These are phyloP conservation scores for Lepidurus packardi DNA, from an alignment of 1,140 invertebrate species.

Conservation along the genomic window DNA sequence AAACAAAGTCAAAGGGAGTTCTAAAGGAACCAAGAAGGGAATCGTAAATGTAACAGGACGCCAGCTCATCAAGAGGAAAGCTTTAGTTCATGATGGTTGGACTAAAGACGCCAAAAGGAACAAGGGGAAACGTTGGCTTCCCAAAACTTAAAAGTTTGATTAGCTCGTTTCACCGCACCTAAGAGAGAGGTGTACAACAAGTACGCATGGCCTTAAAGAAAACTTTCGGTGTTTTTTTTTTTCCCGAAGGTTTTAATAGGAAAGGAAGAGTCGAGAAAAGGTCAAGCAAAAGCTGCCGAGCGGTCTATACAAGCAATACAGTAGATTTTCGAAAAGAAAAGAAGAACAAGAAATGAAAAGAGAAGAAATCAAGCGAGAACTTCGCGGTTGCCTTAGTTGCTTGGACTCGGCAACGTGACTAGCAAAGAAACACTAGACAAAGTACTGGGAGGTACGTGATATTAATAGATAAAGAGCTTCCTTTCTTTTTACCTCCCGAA, in stretches of 20 bases:
- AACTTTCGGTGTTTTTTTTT: no score
- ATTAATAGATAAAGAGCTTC: background rate
- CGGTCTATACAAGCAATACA: no score
- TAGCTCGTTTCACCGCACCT: background rate
- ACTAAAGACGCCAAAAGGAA: background rate
- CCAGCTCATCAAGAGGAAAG: constrained; percentile 2
- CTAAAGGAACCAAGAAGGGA: background rate
- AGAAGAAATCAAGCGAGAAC: background rate
- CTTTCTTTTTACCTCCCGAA: background rate
- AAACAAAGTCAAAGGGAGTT: background rate
- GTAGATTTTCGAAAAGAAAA: background rate
- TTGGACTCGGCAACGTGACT: background rate
- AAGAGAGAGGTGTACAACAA: background rate
- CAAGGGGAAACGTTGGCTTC: background rate
- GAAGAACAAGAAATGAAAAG: background rate
- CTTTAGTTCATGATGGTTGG: constrained; percentile 1
- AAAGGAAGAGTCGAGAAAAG: no score
- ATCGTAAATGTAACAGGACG: background rate
- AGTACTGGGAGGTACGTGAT: constrained; percentile 10
- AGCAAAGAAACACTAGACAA: background rate
- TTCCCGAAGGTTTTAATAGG: no score
- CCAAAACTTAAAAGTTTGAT: constrained; percentile 1
- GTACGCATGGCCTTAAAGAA: background rate
- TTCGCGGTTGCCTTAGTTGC: background rate
- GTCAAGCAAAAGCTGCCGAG: no score